Evolutionary conservation across 2,888 invertebrate genomes (phyloP).

Genomic region (Zeuzera pyrina): DNA sequence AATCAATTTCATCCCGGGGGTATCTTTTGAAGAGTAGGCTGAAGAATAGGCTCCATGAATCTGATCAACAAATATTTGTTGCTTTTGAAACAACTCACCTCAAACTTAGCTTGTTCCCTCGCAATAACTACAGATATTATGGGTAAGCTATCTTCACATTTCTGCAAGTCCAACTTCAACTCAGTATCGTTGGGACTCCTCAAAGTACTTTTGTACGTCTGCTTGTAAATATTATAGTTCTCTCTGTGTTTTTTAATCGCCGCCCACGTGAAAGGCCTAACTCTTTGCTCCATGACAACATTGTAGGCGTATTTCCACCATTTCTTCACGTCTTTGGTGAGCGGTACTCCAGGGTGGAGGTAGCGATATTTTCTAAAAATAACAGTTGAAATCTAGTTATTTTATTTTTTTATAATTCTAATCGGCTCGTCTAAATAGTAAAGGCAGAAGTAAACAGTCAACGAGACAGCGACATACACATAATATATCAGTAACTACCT

Average conservation of each 20-base stretch:
- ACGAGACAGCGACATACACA: neutral
- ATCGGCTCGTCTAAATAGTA: too few relatives aligned
- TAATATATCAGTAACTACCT: neutral
- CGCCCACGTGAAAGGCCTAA: conserved; percentile 83
- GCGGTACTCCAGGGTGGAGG: conserved; percentile 72
- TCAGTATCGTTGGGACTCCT: conserved; percentile 82
- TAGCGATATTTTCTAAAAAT: conserved; percentile 73
- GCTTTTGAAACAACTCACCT: too few relatives aligned
- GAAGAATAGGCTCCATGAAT: too few relatives aligned
- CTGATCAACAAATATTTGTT: too few relatives aligned
- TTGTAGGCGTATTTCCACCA: conserved; percentile 87
- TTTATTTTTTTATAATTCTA: neutral
- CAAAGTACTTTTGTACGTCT: conserved; percentile 79
- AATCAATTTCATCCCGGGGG: too few relatives aligned
- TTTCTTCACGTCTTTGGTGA: conserved; percentile 71
- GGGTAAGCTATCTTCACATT: conserved; percentile 81
- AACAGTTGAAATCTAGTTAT: neutral
- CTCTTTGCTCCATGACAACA: conserved; percentile 79
- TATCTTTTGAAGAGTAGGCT: too few relatives aligned
- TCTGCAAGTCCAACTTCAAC: conserved; percentile 80
- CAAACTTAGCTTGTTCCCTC: conserved; percentile 84
- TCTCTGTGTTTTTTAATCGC: conserved; percentile 78
- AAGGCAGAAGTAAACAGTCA: too few relatives aligned
- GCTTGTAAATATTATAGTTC: conserved; percentile 79
- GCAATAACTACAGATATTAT: conserved; percentile 85